phyloP scores from a whole-genome alignment of 2,113 vertebrate genomes.

The Centrocercus urophasianus region DNA sequence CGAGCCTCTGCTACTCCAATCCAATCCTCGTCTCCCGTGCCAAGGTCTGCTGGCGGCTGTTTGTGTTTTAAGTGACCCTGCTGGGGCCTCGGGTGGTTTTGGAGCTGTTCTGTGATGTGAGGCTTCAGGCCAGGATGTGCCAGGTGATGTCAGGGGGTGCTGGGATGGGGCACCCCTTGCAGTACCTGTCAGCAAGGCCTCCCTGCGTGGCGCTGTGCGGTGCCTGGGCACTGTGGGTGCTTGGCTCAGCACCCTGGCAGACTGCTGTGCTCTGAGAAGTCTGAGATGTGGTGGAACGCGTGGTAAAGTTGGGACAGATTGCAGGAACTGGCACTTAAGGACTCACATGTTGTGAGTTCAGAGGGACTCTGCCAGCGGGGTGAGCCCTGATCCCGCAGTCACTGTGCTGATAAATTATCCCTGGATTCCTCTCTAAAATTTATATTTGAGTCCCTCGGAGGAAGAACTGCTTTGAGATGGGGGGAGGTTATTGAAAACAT shows the following conservation, averaged over 20 bases:
- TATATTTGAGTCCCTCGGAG: background rate
- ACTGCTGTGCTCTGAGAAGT: background rate
- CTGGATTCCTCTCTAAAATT: background rate
- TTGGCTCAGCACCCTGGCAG: background rate
- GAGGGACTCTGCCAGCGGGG: background rate
- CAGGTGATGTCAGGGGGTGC: background rate
- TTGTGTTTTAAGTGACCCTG: background rate
- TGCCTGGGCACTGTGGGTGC: background rate
- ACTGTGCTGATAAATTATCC: background rate
- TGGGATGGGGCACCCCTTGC: background rate
- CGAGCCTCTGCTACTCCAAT: background rate
- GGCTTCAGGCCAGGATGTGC: background rate
- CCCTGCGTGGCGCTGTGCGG: background rate
- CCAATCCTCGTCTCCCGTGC: background rate
- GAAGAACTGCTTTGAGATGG: background rate
- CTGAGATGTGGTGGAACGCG: background rate
- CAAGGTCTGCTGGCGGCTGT: background rate
- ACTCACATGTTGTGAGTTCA: background rate
- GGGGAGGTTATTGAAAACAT: constrained; percentile 1
- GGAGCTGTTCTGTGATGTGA: background rate
- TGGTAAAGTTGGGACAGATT: background rate
- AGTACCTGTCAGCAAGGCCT: background rate
- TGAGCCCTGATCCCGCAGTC: background rate
- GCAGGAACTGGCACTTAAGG: background rate
- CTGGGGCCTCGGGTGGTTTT: background rate